Conservation (phyloP, 2,797 vertebrate genomes). For the Lithobates sylvaticus region DNA sequence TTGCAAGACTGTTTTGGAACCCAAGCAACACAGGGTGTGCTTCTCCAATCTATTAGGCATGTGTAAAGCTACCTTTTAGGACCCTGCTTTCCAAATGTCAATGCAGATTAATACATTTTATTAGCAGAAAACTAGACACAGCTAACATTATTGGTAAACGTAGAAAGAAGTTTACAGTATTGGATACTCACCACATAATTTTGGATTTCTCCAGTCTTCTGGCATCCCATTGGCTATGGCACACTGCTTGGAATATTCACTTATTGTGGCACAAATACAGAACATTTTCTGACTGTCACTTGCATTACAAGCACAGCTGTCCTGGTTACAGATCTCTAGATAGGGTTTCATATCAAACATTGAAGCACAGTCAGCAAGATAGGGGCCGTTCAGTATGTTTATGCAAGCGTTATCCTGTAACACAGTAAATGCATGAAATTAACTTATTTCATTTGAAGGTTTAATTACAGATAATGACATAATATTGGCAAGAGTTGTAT, state of each 20-base stretch:
- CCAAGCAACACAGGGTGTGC: too few species aligned
- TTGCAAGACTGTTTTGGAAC: too few species aligned
- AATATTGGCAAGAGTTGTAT: too few species aligned
- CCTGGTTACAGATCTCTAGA: slow-evolving; percentile 75
- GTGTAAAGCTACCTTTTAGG: too few species aligned
- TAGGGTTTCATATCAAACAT: slow-evolving; percentile 74
- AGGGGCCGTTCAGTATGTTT: neutral
- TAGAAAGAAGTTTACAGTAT: neutral
- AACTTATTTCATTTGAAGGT: too few species aligned
- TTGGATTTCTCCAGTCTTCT: slow-evolving; percentile 76
- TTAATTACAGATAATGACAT: too few species aligned
- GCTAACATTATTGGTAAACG: too few species aligned
- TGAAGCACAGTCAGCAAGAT: slow-evolving; percentile 65
- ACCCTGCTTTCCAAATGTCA: too few species aligned
- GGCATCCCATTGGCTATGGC: slow-evolving; percentile 79
- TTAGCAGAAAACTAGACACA: too few species aligned
- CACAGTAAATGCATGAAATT: neutral
- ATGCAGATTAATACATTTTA: too few species aligned
- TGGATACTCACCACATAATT: slow-evolving; percentile 79
- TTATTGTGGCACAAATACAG: slow-evolving; percentile 82
- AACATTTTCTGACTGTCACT: slow-evolving; percentile 35
- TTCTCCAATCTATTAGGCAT: too few species aligned
- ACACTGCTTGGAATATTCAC: slow-evolving; percentile 83
- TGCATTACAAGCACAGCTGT: slow-evolving; percentile 71
- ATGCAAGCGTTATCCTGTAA: slow-evolving; percentile 14